These are phyloP conservation scores for Phymanthus crucifer DNA, from an alignment of 92 coral and sea anemone genomes.

Conservation along the genomic window DNA sequence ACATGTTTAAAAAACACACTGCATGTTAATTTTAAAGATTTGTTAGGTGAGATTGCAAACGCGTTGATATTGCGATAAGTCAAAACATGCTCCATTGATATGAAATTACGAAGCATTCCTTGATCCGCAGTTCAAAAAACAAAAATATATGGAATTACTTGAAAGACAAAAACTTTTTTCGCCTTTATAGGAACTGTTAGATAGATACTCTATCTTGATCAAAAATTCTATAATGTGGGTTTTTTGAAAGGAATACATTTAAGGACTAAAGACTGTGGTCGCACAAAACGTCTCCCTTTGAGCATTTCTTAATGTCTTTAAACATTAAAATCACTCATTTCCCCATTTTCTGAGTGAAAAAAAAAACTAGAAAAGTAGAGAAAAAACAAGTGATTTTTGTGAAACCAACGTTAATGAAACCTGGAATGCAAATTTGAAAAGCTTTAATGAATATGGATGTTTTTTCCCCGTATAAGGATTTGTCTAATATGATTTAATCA, in stretches of 20 bases:
- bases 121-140: not conserved
- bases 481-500: not conserved
- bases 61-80: not conserved
- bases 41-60: not conserved
- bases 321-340: too few relatives aligned
- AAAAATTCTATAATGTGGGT: not conserved
- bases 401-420: not conserved
- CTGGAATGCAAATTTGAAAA: not conserved
- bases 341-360: too few relatives aligned
- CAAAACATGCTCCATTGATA: not conserved
- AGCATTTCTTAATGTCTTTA: too few relatives aligned
- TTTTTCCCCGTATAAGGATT: not conserved
- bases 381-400: not conserved
- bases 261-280: not conserved
- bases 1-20: not conserved
- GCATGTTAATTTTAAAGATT: not conserved
- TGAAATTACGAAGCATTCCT: not conserved
- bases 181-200: not conserved
- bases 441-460: not conserved
- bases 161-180: not conserved
- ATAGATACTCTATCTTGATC: not conserved
- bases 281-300: not conserved
- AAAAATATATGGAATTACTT: not conserved
- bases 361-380: too few relatives aligned
- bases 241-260: not conserved